Percentiles rank a stretch among this genome's conserved stretches.
Evolutionary conservation across 2,797 vertebrate genomes (phyloP).

Genomic region (Chelon auratus): DNA sequence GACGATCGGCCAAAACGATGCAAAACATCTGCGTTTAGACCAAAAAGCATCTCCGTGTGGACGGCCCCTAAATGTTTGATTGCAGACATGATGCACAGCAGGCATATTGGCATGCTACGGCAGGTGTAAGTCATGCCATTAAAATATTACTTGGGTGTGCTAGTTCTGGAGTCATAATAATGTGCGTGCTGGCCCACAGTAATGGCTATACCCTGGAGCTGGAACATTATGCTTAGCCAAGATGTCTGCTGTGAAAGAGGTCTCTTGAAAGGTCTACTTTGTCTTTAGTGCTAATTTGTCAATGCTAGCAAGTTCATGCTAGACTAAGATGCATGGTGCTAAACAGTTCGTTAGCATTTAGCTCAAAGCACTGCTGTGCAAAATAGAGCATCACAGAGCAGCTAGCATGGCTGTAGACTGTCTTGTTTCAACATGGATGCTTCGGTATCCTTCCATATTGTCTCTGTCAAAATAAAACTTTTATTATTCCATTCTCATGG

Average conservation of each 20-base stretch:
- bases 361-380: not conserved
- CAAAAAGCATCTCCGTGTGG: no score
- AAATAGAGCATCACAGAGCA: not conserved
- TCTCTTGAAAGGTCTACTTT: not conserved
- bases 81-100: not conserved
- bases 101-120: not conserved
- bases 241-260: not conserved
- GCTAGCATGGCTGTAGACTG: not conserved
- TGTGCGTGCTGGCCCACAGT: not conserved
- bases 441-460: not conserved
- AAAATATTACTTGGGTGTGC: not conserved
- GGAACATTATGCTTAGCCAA: not conserved
- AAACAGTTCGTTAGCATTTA: not conserved
- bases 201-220: no score
- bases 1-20: no score
- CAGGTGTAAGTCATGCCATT: not conserved
- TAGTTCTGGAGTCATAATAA: not conserved
- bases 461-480: conserved; percentile 29
- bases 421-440: not conserved
- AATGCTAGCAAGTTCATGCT: no score
- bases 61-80: not conserved
- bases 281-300: no score
- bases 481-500: conserved; percentile 55
- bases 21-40: no score
- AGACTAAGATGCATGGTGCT: not conserved